phyloP scores from a whole-genome alignment of 2,888 invertebrate genomes.

The Heteromurus nitidus region DNA sequence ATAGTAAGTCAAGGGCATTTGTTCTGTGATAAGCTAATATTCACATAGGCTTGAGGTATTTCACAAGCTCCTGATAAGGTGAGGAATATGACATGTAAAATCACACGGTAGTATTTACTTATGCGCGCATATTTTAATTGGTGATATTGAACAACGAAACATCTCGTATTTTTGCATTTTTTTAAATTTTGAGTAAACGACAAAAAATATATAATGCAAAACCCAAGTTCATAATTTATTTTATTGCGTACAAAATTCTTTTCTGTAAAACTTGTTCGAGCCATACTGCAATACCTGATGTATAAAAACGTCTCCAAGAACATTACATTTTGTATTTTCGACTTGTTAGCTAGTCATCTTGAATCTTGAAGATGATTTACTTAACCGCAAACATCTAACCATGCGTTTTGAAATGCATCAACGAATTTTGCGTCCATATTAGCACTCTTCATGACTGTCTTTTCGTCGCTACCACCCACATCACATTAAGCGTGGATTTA shows the following conservation, averaged over 20 bases:
- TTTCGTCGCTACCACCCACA: conserved; percentile 32
- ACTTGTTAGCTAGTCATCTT: conserved; percentile 12
- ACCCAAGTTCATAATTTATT: not conserved
- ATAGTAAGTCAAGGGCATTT: conserved; percentile 19
- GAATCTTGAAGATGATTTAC: conserved; percentile 23
- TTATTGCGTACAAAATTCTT: not conserved
- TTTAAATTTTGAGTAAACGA: too few relatives aligned
- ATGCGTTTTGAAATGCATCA: conserved; percentile 33
- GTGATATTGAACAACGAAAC: not conserved
- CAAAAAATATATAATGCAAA: too few relatives aligned
- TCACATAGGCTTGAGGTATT: conserved; percentile 38
- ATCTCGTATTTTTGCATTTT: not conserved
- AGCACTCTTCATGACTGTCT: conserved; percentile 30
- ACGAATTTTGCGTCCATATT: conserved; percentile 17
- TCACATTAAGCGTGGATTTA: not conserved
- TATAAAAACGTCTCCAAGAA: too few relatives aligned
- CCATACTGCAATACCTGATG: too few relatives aligned
- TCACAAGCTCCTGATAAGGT: conserved; percentile 38
- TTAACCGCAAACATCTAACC: conserved; percentile 24
- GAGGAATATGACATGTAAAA: not conserved
- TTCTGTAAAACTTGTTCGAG: too few relatives aligned
- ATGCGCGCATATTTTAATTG: conserved; percentile 6
- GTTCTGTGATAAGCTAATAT: not conserved
- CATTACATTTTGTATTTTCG: not conserved
- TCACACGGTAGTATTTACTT: conserved; percentile 33